A percentile compares a stretch with the other conserved stretches of the same genome.
phyloP scores from a whole-genome alignment of 2,113 vertebrate species.

The Danio rerio region DNA sequence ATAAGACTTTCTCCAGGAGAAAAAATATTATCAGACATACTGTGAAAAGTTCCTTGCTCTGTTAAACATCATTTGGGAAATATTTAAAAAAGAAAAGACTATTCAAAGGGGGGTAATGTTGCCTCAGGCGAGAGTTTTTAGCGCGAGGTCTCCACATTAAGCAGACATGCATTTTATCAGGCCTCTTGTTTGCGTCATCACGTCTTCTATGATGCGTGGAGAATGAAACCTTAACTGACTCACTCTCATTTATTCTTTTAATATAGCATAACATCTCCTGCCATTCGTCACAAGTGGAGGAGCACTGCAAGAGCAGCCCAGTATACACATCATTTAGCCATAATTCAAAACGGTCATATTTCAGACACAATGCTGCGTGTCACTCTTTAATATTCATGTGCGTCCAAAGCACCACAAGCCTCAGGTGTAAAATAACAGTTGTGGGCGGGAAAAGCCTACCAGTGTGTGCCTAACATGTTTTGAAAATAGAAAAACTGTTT shows the following conservation, averaged over 20 bases:
- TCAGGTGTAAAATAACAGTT: conserved; percentile 30
- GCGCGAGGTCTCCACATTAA: not conserved
- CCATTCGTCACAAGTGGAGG: conserved; percentile 25
- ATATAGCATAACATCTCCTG: conserved; percentile 30
- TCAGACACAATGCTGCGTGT: conserved; percentile 30
- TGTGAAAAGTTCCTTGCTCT: too few relatives aligned
- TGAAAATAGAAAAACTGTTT: conserved; percentile 30
- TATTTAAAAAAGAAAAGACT: too few relatives aligned
- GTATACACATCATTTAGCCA: conserved; percentile 24
- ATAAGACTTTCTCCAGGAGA: too few relatives aligned
- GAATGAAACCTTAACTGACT: conserved; percentile 41
- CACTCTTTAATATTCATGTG: conserved; percentile 43
- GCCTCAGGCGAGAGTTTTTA: not conserved
- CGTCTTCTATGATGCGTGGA: conserved; percentile 2
- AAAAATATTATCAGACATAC: too few relatives aligned
- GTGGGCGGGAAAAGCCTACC: conserved; percentile 38
- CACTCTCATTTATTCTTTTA: conserved; percentile 39
- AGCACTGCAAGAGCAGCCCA: conserved; percentile 1
- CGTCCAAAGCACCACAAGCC: conserved; percentile 6
- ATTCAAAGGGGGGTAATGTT: too few relatives aligned
- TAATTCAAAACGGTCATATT: conserved; percentile 37
- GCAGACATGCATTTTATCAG: conserved; percentile 30
- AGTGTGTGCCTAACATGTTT: conserved; percentile 39
- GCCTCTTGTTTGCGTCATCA: conserved; percentile 19
- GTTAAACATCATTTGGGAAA: too few relatives aligned